These are phyloP conservation scores for Hololepta plana DNA, from an alignment of 2,888 invertebrate genomes.

Conservation along the genomic window DNA sequence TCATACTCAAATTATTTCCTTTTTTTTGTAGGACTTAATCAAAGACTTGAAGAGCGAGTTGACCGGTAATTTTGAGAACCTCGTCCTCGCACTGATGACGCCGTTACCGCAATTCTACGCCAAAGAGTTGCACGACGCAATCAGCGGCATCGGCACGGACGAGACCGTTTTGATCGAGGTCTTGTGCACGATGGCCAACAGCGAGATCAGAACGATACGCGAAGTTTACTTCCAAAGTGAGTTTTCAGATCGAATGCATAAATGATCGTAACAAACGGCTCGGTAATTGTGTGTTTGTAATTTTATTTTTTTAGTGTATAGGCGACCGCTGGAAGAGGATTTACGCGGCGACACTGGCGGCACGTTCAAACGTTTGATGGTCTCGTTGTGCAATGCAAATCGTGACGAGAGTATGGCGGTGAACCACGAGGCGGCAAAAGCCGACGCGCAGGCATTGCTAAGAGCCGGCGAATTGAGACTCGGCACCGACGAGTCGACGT, in stretches of 20 bases:
- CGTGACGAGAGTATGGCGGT: constrained; percentile 63
- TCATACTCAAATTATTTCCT: too few species aligned
- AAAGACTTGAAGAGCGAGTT: constrained; percentile 77
- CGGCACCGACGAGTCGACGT: constrained; percentile 72
- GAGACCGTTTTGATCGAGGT: constrained; percentile 79
- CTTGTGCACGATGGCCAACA: constrained; percentile 71
- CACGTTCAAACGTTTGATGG: constrained; percentile 74
- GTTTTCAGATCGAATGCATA: constrained; percentile 21
- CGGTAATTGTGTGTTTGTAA: too few species aligned
- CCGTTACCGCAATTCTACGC: constrained; percentile 73
- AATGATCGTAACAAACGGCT: too few species aligned
- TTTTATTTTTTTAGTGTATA: constrained; percentile 57
- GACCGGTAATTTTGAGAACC: constrained; percentile 72
- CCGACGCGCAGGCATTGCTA: constrained; percentile 65
- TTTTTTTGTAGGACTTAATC: constrained; percentile 47
- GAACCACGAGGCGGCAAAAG: constrained; percentile 51
- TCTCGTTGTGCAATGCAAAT: constrained; percentile 65
- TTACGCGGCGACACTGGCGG: constrained; percentile 79
- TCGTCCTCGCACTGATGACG: constrained; percentile 68
- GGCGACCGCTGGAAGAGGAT: constrained; percentile 60
- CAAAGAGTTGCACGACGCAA: constrained; percentile 65
- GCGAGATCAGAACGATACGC: constrained; percentile 63
- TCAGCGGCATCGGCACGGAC: constrained; percentile 67
- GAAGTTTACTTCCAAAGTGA: constrained; percentile 59
- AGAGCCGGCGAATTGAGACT: constrained; percentile 47